Conservation (phyloP, 2,797 vertebrate species). For the Leuciscus waleckii region DNA sequence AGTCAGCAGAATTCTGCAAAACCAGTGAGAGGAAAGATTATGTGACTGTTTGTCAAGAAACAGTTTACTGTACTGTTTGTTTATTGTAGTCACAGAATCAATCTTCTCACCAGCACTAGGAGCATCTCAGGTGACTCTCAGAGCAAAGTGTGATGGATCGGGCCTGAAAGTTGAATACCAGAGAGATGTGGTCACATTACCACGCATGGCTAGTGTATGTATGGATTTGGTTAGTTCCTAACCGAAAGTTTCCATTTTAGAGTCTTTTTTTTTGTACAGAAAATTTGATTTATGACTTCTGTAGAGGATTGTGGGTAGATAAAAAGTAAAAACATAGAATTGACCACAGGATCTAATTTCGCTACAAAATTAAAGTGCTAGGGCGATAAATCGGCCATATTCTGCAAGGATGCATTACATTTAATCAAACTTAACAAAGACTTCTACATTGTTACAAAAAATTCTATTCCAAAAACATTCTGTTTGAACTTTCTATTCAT, state of each 20-base stretch:
- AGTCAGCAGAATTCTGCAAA: slow-evolving; percentile 31
- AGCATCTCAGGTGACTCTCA: slow-evolving; percentile 13
- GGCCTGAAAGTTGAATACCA: slow-evolving; percentile 3
- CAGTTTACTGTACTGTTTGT: slow-evolving; percentile 49
- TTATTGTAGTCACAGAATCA: slow-evolving; percentile 44
- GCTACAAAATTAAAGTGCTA: not conserved
- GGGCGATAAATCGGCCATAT: not conserved
- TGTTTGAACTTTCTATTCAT: not conserved
- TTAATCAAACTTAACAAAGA: not conserved
- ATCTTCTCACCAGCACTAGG: slow-evolving; percentile 31
- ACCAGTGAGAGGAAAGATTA: slow-evolving; percentile 54
- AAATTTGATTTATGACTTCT: not conserved
- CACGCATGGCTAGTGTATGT: not conserved
- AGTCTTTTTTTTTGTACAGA: not conserved
- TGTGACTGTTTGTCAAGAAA: slow-evolving; percentile 59
- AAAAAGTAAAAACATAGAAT: not conserved
- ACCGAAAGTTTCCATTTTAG: not conserved
- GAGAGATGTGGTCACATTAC: slow-evolving; percentile 8
- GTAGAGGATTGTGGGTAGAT: not conserved
- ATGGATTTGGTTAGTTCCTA: not conserved
- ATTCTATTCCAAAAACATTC: not conserved
- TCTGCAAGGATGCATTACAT: not conserved
- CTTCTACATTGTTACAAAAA: not conserved
- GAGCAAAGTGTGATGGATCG: slow-evolving; percentile 10
- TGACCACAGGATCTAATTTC: not conserved